Evolutionary conservation across 2,888 invertebrate species (phyloP).

Genomic region (Tenthredo notha): DNA sequence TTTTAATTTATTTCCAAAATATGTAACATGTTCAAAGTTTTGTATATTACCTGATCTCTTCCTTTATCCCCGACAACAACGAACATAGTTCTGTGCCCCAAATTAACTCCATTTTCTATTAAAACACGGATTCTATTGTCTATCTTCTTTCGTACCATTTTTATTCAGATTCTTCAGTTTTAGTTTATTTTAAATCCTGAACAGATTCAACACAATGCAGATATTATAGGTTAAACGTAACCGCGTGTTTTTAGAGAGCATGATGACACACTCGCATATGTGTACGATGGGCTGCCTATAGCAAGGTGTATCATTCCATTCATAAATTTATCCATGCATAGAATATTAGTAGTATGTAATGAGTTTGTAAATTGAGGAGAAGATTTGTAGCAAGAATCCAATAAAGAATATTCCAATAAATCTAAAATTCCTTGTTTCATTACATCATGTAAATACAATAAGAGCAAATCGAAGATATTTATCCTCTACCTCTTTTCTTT

Average conservation of each 20-base stretch:
- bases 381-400: neutral
- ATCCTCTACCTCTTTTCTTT: neutral
- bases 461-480: neutral
- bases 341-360: neutral
- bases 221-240: slow-evolving; percentile 7
- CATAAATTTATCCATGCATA: too few species aligned
- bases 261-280: neutral
- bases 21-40: neutral
- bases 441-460: neutral
- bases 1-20: neutral
- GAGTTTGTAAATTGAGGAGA: neutral
- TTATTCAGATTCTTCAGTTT: neutral
- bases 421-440: neutral
- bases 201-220: neutral
- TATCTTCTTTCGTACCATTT: slow-evolving; percentile 95
- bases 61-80: slow-evolving; percentile 97
- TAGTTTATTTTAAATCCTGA: neutral
- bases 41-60: slow-evolving; percentile 90
- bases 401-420: neutral
- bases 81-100: slow-evolving; percentile 96
- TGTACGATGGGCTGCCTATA: neutral
- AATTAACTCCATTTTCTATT: slow-evolving; percentile 97
- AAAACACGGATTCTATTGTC: slow-evolving; percentile 97
- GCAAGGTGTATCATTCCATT: neutral
- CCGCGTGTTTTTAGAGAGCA: neutral